Percentiles rank a stretch among this genome's conserved stretches.
Evolutionary conservation across 2,797 vertebrate species (phyloP).

Genomic region (Erethizon dorsatum): DNA sequence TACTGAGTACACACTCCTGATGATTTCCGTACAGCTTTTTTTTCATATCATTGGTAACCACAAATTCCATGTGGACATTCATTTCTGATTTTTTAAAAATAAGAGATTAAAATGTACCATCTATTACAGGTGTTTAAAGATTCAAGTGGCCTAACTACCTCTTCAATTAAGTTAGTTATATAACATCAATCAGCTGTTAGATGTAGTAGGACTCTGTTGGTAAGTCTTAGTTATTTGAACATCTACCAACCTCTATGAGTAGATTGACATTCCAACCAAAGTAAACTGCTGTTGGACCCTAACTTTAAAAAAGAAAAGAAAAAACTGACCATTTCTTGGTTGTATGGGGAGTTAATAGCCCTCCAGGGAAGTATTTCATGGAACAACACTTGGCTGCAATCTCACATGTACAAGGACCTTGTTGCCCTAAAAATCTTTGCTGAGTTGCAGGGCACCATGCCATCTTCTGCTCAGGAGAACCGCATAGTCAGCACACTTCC

Average conservation of each 20-base stretch:
- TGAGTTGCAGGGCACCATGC: neutral
- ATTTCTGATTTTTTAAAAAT: constrained; percentile 43
- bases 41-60: neutral
- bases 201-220: neutral
- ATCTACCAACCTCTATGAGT: neutral
- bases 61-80: neutral
- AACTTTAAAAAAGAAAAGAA: neutral
- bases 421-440: neutral
- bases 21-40: constrained; percentile 9
- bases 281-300: constrained; percentile 8
- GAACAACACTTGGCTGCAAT: neutral
- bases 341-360: neutral
- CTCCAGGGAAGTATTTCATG: neutral
- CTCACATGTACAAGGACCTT: neutral
- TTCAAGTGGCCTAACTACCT: constrained; percentile 34
- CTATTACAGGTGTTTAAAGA: neutral
- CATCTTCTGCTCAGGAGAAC: neutral
- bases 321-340: neutral
- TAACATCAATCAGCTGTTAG: constrained; percentile 38
- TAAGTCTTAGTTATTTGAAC: constrained; percentile 51
- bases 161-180: constrained; percentile 40
- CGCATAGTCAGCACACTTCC: neutral
- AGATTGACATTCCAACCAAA: neutral
- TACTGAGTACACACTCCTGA: neutral
- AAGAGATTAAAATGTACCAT: constrained; percentile 31